These are phyloP conservation scores for Sebastes schlegelii DNA, from an alignment of 2,113 vertebrate species.

Conservation along the genomic window DNA sequence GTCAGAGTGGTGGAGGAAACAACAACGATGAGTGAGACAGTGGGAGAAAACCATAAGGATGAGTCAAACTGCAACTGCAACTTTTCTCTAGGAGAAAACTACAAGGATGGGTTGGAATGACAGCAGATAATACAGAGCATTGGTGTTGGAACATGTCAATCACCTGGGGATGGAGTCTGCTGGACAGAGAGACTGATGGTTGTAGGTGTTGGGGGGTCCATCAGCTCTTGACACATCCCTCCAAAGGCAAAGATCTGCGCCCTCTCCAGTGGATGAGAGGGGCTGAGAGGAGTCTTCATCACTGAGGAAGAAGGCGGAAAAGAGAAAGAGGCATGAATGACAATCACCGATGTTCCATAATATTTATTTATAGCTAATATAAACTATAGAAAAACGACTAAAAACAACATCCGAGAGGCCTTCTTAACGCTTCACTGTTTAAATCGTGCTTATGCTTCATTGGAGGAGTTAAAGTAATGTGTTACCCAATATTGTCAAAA, in stretches of 20 bases:
- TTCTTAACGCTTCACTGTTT: too few relatives aligned
- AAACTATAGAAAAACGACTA: background rate
- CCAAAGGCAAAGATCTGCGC: conserved; percentile 88
- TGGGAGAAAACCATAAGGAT: background rate
- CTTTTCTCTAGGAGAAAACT: background rate
- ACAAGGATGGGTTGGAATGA: background rate
- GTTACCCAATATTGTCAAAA: too few relatives aligned
- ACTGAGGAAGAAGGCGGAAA: conserved; percentile 70
- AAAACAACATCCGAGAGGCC: background rate
- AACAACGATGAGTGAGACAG: background rate
- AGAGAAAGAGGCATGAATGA: background rate
- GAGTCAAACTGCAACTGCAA: background rate
- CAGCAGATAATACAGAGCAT: background rate
- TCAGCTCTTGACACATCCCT: conserved; percentile 84
- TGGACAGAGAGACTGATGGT: conserved; percentile 68
- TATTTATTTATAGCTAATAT: background rate
- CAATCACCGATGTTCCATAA: background rate
- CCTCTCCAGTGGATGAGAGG: conserved; percentile 86
- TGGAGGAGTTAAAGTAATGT: too few relatives aligned
- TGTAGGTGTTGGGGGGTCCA: conserved; percentile 68
- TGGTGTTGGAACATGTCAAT: conserved; percentile 38
- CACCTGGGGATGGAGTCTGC: conserved; percentile 85
- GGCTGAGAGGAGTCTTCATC: conserved; percentile 89
- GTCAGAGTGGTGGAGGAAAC: background rate
- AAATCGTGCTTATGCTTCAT: background rate